Evolutionary conservation across 92 coral and sea anemone species (phyloP), one percentile per base, ranked within the genome.

Genomic region (Plumapathes pennacea): DNA sequence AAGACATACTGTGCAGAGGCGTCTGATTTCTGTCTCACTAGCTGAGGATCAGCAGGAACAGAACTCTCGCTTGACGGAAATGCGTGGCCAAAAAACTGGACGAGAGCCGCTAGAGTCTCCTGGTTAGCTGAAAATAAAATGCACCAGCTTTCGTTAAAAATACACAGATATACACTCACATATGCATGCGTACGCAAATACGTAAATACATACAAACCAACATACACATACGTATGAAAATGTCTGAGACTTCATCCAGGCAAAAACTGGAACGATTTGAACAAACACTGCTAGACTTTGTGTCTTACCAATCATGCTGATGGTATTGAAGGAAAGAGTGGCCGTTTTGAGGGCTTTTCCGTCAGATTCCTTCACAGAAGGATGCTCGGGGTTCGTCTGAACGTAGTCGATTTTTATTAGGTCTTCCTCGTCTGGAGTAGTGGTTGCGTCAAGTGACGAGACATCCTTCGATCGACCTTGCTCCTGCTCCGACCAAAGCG

Each of bases 41-140:
- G n/a, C n/a, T n/a, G n/a, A n/a, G n/a, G n/a, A n/a, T n/a, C n/a
- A n/a, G n/a, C n/a, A n/a, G n/a, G n/a, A n/a, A 62, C 51, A 3
- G 69, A 33, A 43, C 54, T 66, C 10, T 48, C 77, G 38, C 65
- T 83, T 32, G 76, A 48, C n/a, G 97, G 69, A 62, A 81, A 74
- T 18, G 89, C 78, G 49, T 77, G 59, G 52, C 69, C 89, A 49
- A 94, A 73, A 67, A 94, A 88, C 79, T 90, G 94, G 76, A 76
- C 79, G 43, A 94, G 61, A 5, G 89, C 90, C 9, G 92, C 95
- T 2, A 94, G 65, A 4, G 97, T 94, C 38, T 94, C 99, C 48
- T 94, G 99, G 72, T 94, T 94, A 10, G 97, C 99, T 91, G 62
- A 0, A 32, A 60, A 19, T 4, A 58, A 26, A 82, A 26, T 27